Evolutionary conservation across 1,140 invertebrate species (phyloP).

Genomic region (Listronotus bonariensis): DNA sequence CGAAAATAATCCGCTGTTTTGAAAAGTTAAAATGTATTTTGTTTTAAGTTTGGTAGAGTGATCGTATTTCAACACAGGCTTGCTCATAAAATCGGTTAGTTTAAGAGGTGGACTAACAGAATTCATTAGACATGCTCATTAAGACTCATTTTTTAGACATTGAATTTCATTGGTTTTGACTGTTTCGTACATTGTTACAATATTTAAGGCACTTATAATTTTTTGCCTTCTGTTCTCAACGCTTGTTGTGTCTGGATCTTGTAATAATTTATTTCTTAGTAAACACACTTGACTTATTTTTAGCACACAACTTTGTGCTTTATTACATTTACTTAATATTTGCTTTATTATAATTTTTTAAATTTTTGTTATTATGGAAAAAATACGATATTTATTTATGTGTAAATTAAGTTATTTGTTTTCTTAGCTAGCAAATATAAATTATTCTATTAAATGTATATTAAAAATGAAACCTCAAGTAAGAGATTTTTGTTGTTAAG

Average conservation of each 20-base stretch:
- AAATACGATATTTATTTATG: too few species aligned
- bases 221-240: slow-evolving; percentile 14
- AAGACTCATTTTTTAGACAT: slow-evolving; percentile 21
- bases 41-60: slow-evolving; percentile 24
- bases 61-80: slow-evolving; percentile 19
- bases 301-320: too few species aligned
- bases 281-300: too few species aligned
- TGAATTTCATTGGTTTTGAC: slow-evolving; percentile 25
- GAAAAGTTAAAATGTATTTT: slow-evolving; percentile 38
- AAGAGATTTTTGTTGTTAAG: too few species aligned
- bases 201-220: slow-evolving; percentile 19
- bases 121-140: slow-evolving; percentile 26
- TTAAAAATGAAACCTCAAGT: too few species aligned
- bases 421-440: too few species aligned
- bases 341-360: too few species aligned
- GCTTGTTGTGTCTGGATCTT: slow-evolving; percentile 24
- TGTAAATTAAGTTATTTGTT: too few species aligned
- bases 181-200: slow-evolving; percentile 28
- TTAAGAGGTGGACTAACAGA: slow-evolving; percentile 27
- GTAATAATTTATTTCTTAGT: too few species aligned
- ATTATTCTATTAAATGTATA: too few species aligned
- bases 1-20: slow-evolving; percentile 40
- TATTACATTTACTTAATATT: too few species aligned
- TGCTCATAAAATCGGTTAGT: slow-evolving; percentile 23
- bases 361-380: too few species aligned